Evolutionary conservation across 30 jellyfish, hydroid and myxozoan species (phyloP), one percentile per base, ranked within the genome.

Genomic region (Phacellophora camtschatica): DNA sequence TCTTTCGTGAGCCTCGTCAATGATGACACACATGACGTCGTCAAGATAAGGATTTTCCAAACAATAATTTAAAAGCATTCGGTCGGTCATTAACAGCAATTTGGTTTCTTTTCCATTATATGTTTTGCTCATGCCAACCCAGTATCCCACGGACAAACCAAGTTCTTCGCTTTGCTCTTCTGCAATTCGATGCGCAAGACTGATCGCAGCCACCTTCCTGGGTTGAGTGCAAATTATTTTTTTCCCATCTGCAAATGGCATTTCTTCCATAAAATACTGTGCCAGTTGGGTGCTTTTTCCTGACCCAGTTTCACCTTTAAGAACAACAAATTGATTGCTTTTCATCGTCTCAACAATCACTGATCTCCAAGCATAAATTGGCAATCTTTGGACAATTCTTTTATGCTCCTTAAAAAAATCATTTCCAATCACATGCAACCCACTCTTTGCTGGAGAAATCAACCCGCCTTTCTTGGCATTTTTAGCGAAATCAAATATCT

Each of bases 1-100:
- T 39, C 97, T 28, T 62, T 88, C 97, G 66, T 88, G 97, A 20
- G 97, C 97, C 71, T 88, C 97, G 25, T 88, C 97, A 19, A 88
- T 50, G 33, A 88, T 71, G 24, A 88, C 82, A 42, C 90, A 88
- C 7, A 48, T 19, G 37, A 80, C 62, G 28, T 70, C 82, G 29
- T 50, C 57, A 27, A 88, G 85, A 27, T 22, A 10, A 18, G 89
- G 95, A 41, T 88, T 75, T 9, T 78, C 75, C 64, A 67, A 4
- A 61, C 97, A 88, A 50, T 79, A 75, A 35, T 80, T 77, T 59
- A 88, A 73, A 66, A 88, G 69, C 71, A 63, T 65, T 28, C 72
- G 37, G 59, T 88, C 97, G 0, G 97, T 88, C 86, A 71, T 88
- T n/a, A 67, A 70, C 5, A 88, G 33, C 27, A 88, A 43, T 34